Evolutionary conservation across 2,113 vertebrate genomes (phyloP), one percentile per base, ranked within the genome.

Genomic region (Callaeas wilsoni): DNA sequence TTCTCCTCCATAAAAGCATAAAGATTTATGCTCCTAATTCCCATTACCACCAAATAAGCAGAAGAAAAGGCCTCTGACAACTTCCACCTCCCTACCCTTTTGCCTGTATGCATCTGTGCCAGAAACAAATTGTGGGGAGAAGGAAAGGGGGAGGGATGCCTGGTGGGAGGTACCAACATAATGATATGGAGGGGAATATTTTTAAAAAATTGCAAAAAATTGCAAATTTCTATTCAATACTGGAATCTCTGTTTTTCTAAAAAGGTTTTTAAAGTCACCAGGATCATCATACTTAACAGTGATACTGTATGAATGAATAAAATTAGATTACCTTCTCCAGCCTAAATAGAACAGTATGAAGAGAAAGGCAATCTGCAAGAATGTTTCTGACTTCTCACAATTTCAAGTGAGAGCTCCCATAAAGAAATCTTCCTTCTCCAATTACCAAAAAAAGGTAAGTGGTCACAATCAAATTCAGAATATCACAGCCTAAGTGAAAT

Each of bases 1-100:
- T 95, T 96, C 87, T 95, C 87, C 84, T 90, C 96, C 56, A 93
- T 57, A 93, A 92, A 97, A 73, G 78, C 91, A 96, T 96, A 95
- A 97, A 90, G 87, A 95, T 95, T 95, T 96, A 96, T 76, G 96
- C 89, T 97, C 87, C 93, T 87, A 95, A 97, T 94, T 97, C 80
- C 94, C 94, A 89, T 84, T 84, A 91, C 94, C 96, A 97, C 60
- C 94, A 95, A 96, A 94, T 53, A 94, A 96, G 74, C 96, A 97
- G 96, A 98, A 94, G 93, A 92, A 97, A 98, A 97, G 97, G 96
- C 97, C 97, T 97, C 96, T 96, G 73, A 97, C 96, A 97, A 95
- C 87, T 96, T 96, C 71, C 82, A 96, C 83, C 76, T 93, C 69
- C 69, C 93, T 86, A 94, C 96, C 90, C 71, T 97, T 96, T 96